Base-by-base conservation (phyloP, 1,140 invertebrate genomes). In the Polypedilum vanderplanki region DNA sequence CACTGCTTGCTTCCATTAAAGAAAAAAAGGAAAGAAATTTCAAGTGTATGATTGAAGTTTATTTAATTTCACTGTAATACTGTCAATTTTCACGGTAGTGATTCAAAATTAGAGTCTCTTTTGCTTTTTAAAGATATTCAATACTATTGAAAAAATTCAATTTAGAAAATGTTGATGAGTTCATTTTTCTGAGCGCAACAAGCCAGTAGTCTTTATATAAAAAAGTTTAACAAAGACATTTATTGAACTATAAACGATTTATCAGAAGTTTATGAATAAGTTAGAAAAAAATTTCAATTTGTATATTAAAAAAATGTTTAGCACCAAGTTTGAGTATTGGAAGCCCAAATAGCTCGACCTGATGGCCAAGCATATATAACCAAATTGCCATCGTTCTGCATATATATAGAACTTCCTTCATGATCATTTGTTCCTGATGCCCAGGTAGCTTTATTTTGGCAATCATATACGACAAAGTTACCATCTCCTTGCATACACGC, bases 31-130 rank as follows among this genome's bases (percentile, higher is more conserved):
- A 46, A 4, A n/a, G 12, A 57, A 15, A 57, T 57, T 57, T 57
- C 46, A 15, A 57, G 46, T 12, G 12, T 57, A 57, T 57, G 46
- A n/a, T 57, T 57, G 46, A 57, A 57, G 46, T n/a, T 57, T 57
- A 57, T 57, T 57, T 57, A 57, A 57, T 57, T 57, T 57, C 9
- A 57, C 4, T 57, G 46, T 57, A 57, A 57, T 57, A 8, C 12
- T n/a, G n/a, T 57, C 9, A 57, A 57, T 57, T 57, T 57, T 57
- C 46, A 57, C 46, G 46, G 46, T 57, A 12, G 46, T 57, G n/a
- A 15, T n/a, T 57, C 46, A n/a, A 12, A 57, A 57, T 12, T 57
- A 12, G 46, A n/a, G 15, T 57, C 15, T 57, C 3, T 57, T 57
- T 4, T 57, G 46, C 46, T 57, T 15, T 12, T 15, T 57, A n/a